Base-by-base conservation (phyloP, 1,140 invertebrate genomes). In the Scaptodrosophila lebanonensis region DNA sequence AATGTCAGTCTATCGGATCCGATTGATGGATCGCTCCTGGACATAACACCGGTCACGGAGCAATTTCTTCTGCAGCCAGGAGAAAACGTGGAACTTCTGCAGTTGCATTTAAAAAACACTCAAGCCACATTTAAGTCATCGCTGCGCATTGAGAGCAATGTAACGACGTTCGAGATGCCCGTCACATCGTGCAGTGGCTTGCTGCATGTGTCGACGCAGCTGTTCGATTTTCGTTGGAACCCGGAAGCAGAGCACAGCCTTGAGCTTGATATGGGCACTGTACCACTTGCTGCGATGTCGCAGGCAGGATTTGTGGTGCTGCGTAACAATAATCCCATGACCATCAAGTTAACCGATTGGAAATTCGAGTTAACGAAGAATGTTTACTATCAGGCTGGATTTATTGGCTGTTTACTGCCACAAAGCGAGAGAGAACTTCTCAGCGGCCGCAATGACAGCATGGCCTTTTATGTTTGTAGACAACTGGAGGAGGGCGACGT, bases 401-500 rank as follows among this genome's bases (percentile, higher is more conserved):
- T 86, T 25, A 8, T 60, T 3, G 83, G 79, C n/a, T 86, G 72
- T 38, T 32, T 73, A 8, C 40, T 22, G 0, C 33, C 59, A 18
- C 2, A 54, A 20, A 9, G 18, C 9, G 9, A 8, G 13, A 36
- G 47, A 5, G 8, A 16, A 45, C 4, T 16, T 11, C 1, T 15
- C 38, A 11, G 12, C 29, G 4, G 25, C 5, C 3, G 17, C 16
- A 13, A 13, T 17, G 64, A 72, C 8, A 71, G 11, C 12, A 59
- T 35, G 2, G 30, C 32, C 0, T 66, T 71, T 47, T 36, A 51
- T 5, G 43, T 75, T 16, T 75, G 72, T 20, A 40, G 57, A 0
- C 61, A 83, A 2, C 1, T 86, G 7, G 22, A 54, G 0, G 22
- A 63, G 1, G 68, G 67, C 8, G 76, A 84, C 89, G 93, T 40